These are phyloP conservation scores for Bufotes viridis DNA, from an alignment of 2,797 vertebrate species.

Conservation along the genomic window DNA sequence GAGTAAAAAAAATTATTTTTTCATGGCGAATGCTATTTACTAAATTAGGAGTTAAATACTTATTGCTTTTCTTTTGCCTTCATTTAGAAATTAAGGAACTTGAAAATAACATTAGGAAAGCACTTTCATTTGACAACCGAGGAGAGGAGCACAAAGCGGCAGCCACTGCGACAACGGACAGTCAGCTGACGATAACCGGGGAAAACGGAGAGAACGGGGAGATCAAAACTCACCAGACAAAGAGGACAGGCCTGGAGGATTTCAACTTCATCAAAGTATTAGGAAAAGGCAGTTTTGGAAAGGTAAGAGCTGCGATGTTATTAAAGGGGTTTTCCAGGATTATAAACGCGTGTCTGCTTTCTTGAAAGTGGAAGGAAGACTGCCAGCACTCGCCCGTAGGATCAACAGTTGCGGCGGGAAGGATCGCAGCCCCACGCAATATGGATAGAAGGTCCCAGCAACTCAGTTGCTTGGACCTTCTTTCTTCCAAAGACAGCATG, in stretches of 20 bases:
- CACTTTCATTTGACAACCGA: slow-evolving; percentile 90
- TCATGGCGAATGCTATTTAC: no score
- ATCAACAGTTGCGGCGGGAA: no score
- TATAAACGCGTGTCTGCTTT: no score
- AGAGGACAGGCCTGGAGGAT: slow-evolving; percentile 86
- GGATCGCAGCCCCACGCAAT: no score
- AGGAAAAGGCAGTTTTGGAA: slow-evolving; percentile 97
- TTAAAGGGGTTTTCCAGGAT: not conserved
- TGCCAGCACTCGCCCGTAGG: no score
- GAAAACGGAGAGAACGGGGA: slow-evolving; percentile 87
- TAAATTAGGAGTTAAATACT: not conserved
- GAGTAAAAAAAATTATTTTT: no score
- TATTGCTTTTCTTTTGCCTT: slow-evolving; percentile 44
- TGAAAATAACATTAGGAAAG: slow-evolving; percentile 93
- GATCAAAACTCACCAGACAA: slow-evolving; percentile 82
- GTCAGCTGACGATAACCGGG: slow-evolving; percentile 74
- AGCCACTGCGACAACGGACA: slow-evolving; percentile 73
- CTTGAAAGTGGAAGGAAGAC: no score
- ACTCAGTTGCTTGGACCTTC: no score
- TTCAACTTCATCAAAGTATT: slow-evolving; percentile 97
- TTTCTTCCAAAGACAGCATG: no score
- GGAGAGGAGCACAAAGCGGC: slow-evolving; percentile 85
- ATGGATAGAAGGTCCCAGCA: no score
- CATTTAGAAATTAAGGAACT: slow-evolving; percentile 88
- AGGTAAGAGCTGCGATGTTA: slow-evolving; percentile 74